These are phyloP conservation scores for Cephalotes varians DNA, from an alignment of 2,888 invertebrate species.

Conservation along the genomic window DNA sequence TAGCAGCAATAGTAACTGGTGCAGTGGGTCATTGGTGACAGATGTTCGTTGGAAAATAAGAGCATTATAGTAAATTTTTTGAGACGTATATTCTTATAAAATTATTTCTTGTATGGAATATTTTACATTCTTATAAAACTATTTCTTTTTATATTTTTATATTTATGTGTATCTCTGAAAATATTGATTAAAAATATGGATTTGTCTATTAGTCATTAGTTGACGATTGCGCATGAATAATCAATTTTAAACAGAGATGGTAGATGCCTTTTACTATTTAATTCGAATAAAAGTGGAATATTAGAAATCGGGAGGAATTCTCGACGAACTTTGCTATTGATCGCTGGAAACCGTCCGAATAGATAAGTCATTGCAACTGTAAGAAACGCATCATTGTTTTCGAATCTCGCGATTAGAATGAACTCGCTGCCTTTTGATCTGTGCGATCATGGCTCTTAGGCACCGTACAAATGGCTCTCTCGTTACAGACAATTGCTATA, in stretches of 20 bases:
- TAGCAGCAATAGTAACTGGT: slow-evolving; percentile 3
- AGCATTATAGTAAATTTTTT: neutral
- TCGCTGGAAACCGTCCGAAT: neutral
- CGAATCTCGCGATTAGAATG: slow-evolving; percentile 10
- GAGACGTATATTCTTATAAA: neutral
- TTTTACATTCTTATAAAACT: neutral
- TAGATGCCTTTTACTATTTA: neutral
- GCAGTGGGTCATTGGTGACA: neutral
- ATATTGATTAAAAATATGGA: neutral
- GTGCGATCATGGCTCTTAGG: slow-evolving; percentile 2
- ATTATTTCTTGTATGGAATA: neutral
- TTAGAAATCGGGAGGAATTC: neutral
- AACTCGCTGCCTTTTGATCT: slow-evolving; percentile 19
- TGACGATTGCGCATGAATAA: neutral
- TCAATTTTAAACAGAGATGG: neutral
- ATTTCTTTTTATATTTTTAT: neutral
- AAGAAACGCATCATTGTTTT: neutral
- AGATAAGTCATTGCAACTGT: neutral
- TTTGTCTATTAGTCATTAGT: neutral
- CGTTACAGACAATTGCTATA: slow-evolving; percentile 30
- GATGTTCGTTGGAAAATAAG: neutral
- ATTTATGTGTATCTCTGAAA: neutral
- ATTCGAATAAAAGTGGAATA: neutral
- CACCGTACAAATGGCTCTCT: slow-evolving; percentile 15
- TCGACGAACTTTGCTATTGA: neutral